phyloP scores from a whole-genome alignment of 2,888 invertebrate species.

The Rutpela maculata region DNA sequence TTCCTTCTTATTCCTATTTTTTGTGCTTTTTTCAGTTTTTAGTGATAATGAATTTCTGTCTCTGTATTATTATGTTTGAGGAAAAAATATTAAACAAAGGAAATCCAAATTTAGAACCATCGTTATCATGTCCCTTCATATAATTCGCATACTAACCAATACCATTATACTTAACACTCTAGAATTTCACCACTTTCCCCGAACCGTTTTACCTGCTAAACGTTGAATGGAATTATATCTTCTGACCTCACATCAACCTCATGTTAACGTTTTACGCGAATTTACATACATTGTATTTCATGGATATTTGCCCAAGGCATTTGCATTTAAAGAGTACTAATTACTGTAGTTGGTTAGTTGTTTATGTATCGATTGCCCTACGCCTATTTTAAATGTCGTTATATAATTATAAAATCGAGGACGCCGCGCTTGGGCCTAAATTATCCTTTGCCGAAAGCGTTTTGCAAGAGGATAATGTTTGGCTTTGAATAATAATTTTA shows the following conservation, averaged over 20 bases:
- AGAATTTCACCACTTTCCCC: constrained; percentile 28
- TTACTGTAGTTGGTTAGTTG: constrained; percentile 52
- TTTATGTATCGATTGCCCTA: constrained; percentile 39
- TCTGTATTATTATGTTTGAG: no score
- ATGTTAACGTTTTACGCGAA: constrained; percentile 55
- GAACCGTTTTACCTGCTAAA: constrained; percentile 35
- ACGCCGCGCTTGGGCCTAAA: neutral
- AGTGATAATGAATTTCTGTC: no score
- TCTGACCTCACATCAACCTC: constrained; percentile 45
- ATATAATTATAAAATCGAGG: constrained; percentile 19
- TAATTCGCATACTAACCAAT: no score
- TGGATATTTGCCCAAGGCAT: constrained; percentile 48
- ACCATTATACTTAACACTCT: no score
- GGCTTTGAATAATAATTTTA: constrained; percentile 3
- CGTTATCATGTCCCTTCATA: no score
- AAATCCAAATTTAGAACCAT: no score
- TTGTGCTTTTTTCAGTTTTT: no score
- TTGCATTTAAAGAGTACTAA: constrained; percentile 57
- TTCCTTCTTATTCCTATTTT: no score
- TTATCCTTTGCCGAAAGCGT: neutral
- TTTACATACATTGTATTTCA: constrained; percentile 54
- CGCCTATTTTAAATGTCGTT: constrained; percentile 12
- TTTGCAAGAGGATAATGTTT: neutral
- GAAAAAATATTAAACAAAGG: no score
- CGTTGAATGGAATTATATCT: constrained; percentile 47